Evolutionary conservation across 2,113 vertebrate genomes (phyloP).

Genomic region (Campylorhamphus procurvoides): DNA sequence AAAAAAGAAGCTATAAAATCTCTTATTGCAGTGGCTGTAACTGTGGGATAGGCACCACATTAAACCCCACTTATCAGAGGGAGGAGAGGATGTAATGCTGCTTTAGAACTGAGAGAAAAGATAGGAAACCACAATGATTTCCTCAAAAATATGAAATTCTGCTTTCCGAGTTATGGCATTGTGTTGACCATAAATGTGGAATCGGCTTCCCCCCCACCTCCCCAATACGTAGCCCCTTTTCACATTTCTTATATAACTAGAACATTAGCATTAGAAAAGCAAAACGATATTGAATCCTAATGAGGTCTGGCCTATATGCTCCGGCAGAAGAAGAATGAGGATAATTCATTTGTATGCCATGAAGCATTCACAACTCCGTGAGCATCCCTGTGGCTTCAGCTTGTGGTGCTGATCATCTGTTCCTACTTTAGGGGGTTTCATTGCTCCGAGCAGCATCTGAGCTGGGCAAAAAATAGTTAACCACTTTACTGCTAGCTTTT

Average conservation of each 20-base stretch:
- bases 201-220: not conserved
- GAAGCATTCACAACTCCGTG: slow-evolving; percentile 77
- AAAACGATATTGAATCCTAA: slow-evolving; percentile 79
- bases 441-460: slow-evolving; percentile 72
- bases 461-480: slow-evolving; percentile 74
- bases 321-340: slow-evolving; percentile 74
- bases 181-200: slow-evolving; percentile 49
- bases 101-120: slow-evolving; percentile 54
- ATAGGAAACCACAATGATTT: slow-evolving; percentile 37
- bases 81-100: slow-evolving; percentile 7
- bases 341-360: slow-evolving; percentile 89
- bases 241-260: slow-evolving; percentile 76
- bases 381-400: slow-evolving; percentile 83
- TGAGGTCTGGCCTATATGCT: slow-evolving; percentile 78
- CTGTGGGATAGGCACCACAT: slow-evolving; percentile 32
- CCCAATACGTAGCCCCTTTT: not conserved
- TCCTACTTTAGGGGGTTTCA: slow-evolving; percentile 82
- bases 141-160: slow-evolving; percentile 52
- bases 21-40: not conserved
- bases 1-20: not conserved
- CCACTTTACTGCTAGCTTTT: slow-evolving; percentile 74
- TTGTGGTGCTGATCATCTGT: slow-evolving; percentile 90
- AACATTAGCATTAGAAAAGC: slow-evolving; percentile 84
- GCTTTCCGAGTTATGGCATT: slow-evolving; percentile 66
- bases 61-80: slow-evolving; percentile 27